These are phyloP conservation scores for Helostoma temminkii DNA, from an alignment of 2,797 vertebrate genomes.

Conservation along the genomic window DNA sequence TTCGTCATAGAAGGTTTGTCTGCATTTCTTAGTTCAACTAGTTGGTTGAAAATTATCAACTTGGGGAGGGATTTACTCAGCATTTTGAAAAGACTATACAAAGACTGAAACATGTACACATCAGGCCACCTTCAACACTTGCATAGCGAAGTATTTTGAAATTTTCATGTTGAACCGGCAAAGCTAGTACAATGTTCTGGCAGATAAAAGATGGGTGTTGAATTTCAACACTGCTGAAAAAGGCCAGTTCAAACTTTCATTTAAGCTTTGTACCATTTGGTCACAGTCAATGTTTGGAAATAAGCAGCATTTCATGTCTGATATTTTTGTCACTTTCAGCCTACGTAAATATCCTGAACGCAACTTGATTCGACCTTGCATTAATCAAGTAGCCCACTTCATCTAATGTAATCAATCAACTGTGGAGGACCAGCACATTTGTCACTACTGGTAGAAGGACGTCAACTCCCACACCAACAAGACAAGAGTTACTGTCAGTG, in stretches of 20 bases:
- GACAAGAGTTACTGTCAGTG: neutral
- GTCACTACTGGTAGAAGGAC: neutral
- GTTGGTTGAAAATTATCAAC: constrained; percentile 34
- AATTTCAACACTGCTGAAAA: too few relatives aligned
- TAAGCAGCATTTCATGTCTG: neutral
- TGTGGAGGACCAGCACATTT: constrained; percentile 6
- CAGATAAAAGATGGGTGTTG: too few relatives aligned
- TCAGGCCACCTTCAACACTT: constrained; percentile 9
- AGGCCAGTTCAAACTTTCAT: neutral
- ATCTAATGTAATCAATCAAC: constrained; percentile 5
- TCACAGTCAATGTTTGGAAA: neutral
- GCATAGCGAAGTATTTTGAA: constrained; percentile 19
- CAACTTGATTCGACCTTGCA: neutral
- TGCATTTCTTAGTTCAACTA: constrained; percentile 11
- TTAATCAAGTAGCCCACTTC: neutral
- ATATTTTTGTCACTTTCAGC: neutral
- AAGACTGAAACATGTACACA: neutral
- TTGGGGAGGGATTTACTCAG: neutral
- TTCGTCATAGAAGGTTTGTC: constrained; percentile 15
- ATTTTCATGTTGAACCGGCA: constrained; percentile 25
- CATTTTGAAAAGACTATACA: neutral
- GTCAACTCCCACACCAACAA: neutral
- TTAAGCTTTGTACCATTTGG: neutral
- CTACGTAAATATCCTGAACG: neutral
- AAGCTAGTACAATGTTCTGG: constrained; percentile 21